These are phyloP conservation scores for Ommatoiulus sabulosus DNA, from an alignment of 2,888 invertebrate genomes.

Conservation along the genomic window DNA sequence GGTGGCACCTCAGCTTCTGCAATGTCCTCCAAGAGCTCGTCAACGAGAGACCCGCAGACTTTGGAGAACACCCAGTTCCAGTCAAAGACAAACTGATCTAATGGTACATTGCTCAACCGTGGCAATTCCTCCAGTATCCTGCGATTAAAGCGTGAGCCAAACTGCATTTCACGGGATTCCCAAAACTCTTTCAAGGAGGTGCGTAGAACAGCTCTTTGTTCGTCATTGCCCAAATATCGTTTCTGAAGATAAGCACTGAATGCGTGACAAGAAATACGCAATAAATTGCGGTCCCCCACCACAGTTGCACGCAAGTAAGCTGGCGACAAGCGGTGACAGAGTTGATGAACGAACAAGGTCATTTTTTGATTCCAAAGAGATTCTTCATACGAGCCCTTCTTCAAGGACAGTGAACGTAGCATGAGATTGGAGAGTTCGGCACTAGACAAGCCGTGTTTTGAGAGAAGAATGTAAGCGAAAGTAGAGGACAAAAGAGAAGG, in stretches of 20 bases:
- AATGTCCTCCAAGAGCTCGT: slow-evolving; percentile 82
- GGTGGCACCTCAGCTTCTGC: slow-evolving; percentile 53
- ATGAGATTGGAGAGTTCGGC: slow-evolving; percentile 72
- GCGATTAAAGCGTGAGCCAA: slow-evolving; percentile 73
- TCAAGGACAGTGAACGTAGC: not conserved
- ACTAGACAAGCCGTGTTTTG: slow-evolving; percentile 82
- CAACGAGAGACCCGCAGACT: slow-evolving; percentile 80
- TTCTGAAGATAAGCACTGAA: slow-evolving; percentile 48
- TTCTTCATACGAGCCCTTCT: not conserved
- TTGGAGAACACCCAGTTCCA: slow-evolving; percentile 84
- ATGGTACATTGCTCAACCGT: slow-evolving; percentile 76
- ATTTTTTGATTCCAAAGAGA: slow-evolving; percentile 13
- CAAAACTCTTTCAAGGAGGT: not conserved
- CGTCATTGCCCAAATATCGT: slow-evolving; percentile 5
- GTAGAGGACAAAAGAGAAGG: slow-evolving; percentile 71
- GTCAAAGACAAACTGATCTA: slow-evolving; percentile 78
- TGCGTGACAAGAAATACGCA: slow-evolving; percentile 59
- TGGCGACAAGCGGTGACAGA: slow-evolving; percentile 39
- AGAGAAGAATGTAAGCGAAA: slow-evolving; percentile 79
- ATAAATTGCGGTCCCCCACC: slow-evolving; percentile 68
- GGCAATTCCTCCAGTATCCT: slow-evolving; percentile 86
- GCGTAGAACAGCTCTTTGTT: not conserved
- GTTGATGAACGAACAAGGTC: not conserved
- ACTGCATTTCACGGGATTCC: slow-evolving; percentile 67
- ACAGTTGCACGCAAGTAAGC: slow-evolving; percentile 63